Evolutionary conservation across 1,140 invertebrate genomes (phyloP).

Genomic region (Popillia japonica): DNA sequence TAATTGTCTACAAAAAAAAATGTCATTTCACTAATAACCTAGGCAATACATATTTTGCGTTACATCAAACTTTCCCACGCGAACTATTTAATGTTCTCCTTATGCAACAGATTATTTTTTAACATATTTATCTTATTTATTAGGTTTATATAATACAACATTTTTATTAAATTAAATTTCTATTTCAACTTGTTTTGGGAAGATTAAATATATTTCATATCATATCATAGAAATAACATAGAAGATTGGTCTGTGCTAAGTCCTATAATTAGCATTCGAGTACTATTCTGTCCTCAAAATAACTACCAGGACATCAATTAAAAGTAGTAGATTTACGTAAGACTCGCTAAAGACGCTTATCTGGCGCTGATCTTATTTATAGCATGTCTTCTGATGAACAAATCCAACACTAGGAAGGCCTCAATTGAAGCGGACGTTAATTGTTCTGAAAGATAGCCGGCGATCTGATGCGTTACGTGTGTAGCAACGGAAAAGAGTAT

Average conservation of each 20-base stretch:
- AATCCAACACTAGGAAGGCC: slow-evolving; percentile 3
- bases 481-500: neutral
- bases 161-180: too few species aligned
- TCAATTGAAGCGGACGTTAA: slow-evolving; percentile 25
- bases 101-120: too few species aligned
- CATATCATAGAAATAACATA: too few species aligned
- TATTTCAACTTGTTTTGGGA: too few species aligned
- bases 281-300: neutral
- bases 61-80: too few species aligned
- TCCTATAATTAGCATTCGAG: neutral
- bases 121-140: too few species aligned
- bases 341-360: slow-evolving; percentile 3
- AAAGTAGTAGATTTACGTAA: neutral
- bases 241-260: neutral
- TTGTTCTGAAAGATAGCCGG: slow-evolving; percentile 23
- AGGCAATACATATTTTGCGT: too few species aligned
- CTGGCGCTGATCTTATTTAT: slow-evolving; percentile 22
- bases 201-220: too few species aligned
- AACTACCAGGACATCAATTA: neutral
- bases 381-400: slow-evolving; percentile 8
- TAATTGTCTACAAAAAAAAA: too few species aligned
- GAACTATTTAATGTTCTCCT: too few species aligned
- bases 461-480: neutral
- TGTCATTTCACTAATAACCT: too few species aligned
- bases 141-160: too few species aligned